Evolutionary conservation across 2,113 vertebrate species (phyloP).

Genomic region (Cercopithecus mona): DNA sequence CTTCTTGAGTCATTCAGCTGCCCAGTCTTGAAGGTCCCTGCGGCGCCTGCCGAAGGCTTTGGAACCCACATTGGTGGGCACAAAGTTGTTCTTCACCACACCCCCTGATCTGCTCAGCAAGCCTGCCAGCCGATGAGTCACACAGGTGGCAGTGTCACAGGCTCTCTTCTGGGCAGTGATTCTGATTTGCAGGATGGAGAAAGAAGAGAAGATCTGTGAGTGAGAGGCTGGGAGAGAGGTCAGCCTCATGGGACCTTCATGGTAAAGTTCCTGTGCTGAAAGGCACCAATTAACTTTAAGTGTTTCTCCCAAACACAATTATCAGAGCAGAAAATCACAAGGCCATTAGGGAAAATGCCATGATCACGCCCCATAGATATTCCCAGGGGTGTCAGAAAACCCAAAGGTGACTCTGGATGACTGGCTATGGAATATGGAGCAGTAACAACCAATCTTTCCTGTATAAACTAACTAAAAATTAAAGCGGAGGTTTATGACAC

Average conservation of each 20-base stretch:
- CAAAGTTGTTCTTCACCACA: slow-evolving; percentile 89
- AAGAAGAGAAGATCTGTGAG: slow-evolving; percentile 11
- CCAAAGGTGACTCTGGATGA: not conserved
- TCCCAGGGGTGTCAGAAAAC: slow-evolving; percentile 10
- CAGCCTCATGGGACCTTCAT: accelerated
- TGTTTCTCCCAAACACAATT: slow-evolving; percentile 10
- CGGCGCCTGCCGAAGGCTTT: slow-evolving; percentile 91
- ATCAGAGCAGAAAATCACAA: slow-evolving; percentile 8
- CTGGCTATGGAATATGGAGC: not conserved
- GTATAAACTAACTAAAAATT: not conserved
- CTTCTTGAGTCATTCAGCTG: slow-evolving; percentile 64
- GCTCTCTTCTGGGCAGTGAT: slow-evolving; percentile 91
- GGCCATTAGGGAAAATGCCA: not conserved
- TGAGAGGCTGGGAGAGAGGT: not conserved
- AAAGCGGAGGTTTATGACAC: not conserved
- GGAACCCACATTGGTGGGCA: slow-evolving; percentile 93
- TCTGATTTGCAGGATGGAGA: slow-evolving; percentile 83
- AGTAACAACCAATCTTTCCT: not conserved
- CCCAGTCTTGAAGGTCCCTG: slow-evolving; percentile 83
- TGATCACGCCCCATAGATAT: not conserved
- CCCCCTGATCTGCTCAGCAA: slow-evolving; percentile 95
- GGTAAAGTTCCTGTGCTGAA: not conserved
- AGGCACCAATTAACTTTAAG: not conserved
- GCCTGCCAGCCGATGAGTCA: slow-evolving; percentile 94
- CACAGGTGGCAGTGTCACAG: slow-evolving; percentile 96